Percentiles rank a stretch among this genome's conserved stretches.
phyloP scores from a whole-genome alignment of 2,113 vertebrate genomes.

The Cariama cristata region DNA sequence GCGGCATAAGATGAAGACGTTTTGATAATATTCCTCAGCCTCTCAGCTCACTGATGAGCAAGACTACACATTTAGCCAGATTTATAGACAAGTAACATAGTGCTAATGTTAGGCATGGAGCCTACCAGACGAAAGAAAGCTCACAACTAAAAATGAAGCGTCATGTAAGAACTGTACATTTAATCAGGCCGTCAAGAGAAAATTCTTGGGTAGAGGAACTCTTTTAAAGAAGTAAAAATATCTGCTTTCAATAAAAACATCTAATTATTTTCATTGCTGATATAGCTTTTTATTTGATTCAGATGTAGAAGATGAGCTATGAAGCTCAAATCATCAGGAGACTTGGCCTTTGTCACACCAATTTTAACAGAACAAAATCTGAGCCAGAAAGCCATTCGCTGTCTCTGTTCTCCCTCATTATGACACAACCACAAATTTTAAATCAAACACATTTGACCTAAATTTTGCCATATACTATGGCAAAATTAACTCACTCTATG shows the following conservation, averaged over 20 bases:
- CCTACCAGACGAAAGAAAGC: background rate
- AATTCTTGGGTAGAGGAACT: background rate
- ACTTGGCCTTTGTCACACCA: background rate
- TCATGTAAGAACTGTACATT: background rate
- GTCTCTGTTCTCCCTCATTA: background rate
- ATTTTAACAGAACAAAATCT: background rate
- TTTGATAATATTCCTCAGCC: background rate
- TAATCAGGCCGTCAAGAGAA: background rate
- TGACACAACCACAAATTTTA: background rate
- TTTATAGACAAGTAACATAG: background rate
- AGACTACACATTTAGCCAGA: background rate
- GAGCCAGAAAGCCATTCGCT: background rate
- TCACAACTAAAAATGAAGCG: background rate
- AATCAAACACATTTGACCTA: background rate
- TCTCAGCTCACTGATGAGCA: background rate
- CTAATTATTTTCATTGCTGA: background rate
- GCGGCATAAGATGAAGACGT: background rate
- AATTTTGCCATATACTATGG: background rate
- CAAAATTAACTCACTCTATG: background rate
- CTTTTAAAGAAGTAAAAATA: background rate
- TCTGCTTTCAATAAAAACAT: accelerated
- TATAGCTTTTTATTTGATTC: background rate
- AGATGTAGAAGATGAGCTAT: background rate
- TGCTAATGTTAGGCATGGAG: background rate
- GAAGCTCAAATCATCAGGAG: background rate